Percentiles rank a stretch among this genome's conserved stretches.
These are phyloP conservation scores for Azorinus chamasolen DNA, from an alignment of 2,888 invertebrate genomes.

Conservation along the genomic window DNA sequence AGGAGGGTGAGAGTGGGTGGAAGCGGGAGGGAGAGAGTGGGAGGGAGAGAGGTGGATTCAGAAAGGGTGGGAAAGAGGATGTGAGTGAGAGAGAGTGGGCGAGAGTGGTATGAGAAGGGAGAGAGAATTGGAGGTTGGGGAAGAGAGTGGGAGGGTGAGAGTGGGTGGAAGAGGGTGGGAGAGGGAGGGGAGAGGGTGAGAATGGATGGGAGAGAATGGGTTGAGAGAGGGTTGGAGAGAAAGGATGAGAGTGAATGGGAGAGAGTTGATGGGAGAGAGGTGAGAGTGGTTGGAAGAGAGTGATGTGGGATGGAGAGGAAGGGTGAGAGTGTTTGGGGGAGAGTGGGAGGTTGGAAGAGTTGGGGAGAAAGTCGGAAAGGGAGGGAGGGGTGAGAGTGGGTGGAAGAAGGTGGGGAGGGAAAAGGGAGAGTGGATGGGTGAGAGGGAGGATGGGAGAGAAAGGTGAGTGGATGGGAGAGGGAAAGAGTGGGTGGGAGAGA, in stretches of 20 bases:
- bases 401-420: background rate
- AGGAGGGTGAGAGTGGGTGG: too few relatives aligned
- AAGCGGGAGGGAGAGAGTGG: background rate
- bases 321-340: too few relatives aligned
- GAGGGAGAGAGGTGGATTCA: background rate
- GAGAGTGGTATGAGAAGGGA: background rate
- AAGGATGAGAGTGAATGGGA: background rate
- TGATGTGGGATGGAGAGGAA: background rate
- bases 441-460: background rate
- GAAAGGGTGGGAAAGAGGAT: background rate
- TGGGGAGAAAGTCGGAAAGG: background rate
- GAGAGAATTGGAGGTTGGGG: background rate
- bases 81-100: too few relatives aligned
- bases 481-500: background rate
- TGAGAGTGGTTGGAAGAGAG: background rate
- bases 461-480: background rate
- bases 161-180: too few relatives aligned
- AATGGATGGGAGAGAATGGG: conserved; percentile 1
- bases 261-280: background rate
- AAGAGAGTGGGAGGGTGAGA: too few relatives aligned
- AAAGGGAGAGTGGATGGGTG: background rate
- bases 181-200: too few relatives aligned
- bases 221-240: too few relatives aligned
- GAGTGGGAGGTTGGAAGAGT: background rate
- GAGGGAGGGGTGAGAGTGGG: too few relatives aligned